Percentiles rank a stretch among this genome's conserved stretches.
phyloP scores from a whole-genome alignment of 2,888 invertebrate genomes.

The Cephus pulcher region DNA sequence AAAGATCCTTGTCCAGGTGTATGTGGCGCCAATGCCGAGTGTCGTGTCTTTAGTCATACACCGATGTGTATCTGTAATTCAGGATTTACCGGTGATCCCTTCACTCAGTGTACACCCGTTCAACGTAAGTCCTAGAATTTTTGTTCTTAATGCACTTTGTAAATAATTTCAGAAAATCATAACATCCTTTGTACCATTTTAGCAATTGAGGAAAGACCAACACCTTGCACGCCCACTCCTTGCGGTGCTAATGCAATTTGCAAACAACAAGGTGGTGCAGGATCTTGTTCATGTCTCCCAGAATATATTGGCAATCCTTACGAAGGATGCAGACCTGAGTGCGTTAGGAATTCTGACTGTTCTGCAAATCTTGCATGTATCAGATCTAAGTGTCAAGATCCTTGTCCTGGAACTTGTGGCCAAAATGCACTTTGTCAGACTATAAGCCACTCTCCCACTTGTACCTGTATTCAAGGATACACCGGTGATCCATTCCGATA shows the following conservation, averaged over 20 bases:
- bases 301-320: constrained; percentile 83
- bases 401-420: constrained; percentile 84
- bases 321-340: constrained; percentile 81
- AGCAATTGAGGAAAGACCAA: constrained; percentile 40
- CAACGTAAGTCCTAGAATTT: constrained; percentile 48
- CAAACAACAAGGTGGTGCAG: constrained; percentile 71
- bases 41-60: constrained; percentile 80
- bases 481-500: constrained; percentile 66
- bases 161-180: neutral
- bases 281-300: constrained; percentile 78
- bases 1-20: constrained; percentile 77
- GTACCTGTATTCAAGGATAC: constrained; percentile 66
- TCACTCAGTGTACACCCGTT: constrained; percentile 69
- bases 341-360: constrained; percentile 82
- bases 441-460: constrained; percentile 76
- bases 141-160: neutral
- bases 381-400: constrained; percentile 83
- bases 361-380: constrained; percentile 79
- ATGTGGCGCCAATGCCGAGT: constrained; percentile 79
- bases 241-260: constrained; percentile 78
- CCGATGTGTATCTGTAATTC: constrained; percentile 75
- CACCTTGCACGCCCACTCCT: constrained; percentile 73
- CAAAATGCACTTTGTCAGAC: constrained; percentile 80
- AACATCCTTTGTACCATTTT: neutral
- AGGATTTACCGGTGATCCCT: constrained; percentile 77